Base-by-base conservation (phyloP, 2,888 invertebrate species). In the Papilio elwesi region DNA sequence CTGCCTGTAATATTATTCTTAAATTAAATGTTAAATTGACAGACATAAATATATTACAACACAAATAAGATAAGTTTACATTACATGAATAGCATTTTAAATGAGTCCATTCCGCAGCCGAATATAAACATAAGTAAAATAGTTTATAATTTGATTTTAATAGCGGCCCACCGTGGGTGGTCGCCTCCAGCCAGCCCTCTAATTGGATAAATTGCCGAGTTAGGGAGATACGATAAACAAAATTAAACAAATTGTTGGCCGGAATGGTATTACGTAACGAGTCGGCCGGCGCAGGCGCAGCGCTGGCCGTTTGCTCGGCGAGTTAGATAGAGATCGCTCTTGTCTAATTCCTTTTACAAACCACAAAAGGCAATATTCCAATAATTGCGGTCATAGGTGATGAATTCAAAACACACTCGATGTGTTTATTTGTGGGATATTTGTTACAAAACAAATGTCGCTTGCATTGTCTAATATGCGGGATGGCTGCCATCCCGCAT, bases 91-190 rank as follows among this genome's bases (percentile, higher is more conserved):
- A 65, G 43, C 48, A 53, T 68, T 68, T 55, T 36, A 68, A 87
- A 88, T 87, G 86, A 85, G 83, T 80, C 82, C 82, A 77, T 77
- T 82, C 82, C 76, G 81, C 79, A 81, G 81, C 83, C 79, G 78
- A 77, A 81, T 81, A 83, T 81, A 79, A 83, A 89, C 85, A 87
- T 87, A 83, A 89, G 88, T 89, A 90, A 92, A 62, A 92, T 92
- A 91, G 91, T 89, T 91, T 90, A 91, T 91, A 92, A 93, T 93
- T 92, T 90, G 90, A 89, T 87, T 90, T 88, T 92, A 92, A 93
- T 92, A 90, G 92, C 86, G 79, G 77, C 78, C 79, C 89, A 77
- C 82, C 84, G 89, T 93, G 93, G 93, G 93, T 93, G 93, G 93
- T 81, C 82, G 85, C 78, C 80, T 80, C 78, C 79, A 80, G 79